These are phyloP conservation scores for Drosophila lacertosa DNA, from an alignment of 1,140 invertebrate species.

Conservation along the genomic window DNA sequence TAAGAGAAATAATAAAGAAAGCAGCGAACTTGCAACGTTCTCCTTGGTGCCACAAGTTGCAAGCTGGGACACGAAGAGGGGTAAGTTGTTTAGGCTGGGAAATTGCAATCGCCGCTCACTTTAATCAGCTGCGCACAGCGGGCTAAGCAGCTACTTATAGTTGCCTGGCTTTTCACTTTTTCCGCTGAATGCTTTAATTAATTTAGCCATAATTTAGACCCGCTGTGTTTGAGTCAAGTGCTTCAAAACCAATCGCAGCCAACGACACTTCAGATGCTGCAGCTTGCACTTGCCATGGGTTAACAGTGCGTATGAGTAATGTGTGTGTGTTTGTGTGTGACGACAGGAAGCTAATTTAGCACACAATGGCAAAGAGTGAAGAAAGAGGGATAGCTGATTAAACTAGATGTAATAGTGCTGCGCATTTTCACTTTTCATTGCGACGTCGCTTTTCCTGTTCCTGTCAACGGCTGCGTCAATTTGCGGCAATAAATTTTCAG, in stretches of 20 bases:
- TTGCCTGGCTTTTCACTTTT: conserved; percentile 62
- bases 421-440: conserved; percentile 71
- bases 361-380: conserved; percentile 57
- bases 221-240: conserved; percentile 17
- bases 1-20: no score
- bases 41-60: conserved; percentile 90
- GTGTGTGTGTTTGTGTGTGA: conserved; percentile 34
- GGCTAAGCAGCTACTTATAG: conserved; percentile 17
- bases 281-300: conserved; percentile 37
- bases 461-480: conserved; percentile 43
- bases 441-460: conserved; percentile 59
- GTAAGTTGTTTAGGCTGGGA: not conserved
- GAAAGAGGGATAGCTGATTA: not conserved
- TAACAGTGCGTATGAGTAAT: conserved; percentile 79
- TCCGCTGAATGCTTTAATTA: conserved; percentile 48
- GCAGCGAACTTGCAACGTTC: conserved; percentile 90
- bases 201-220: conserved; percentile 60
- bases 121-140: conserved; percentile 23
- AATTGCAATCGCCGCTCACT: conserved; percentile 36
- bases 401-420: conserved; percentile 56
- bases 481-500: conserved; percentile 63
- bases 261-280: conserved; percentile 20
- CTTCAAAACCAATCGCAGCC: conserved; percentile 20
- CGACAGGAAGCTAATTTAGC: conserved; percentile 73
- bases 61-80: conserved; percentile 78